Evolutionary conservation across 1,140 invertebrate genomes (phyloP).

Genomic region (Leptinotarsa undecemlineata): DNA sequence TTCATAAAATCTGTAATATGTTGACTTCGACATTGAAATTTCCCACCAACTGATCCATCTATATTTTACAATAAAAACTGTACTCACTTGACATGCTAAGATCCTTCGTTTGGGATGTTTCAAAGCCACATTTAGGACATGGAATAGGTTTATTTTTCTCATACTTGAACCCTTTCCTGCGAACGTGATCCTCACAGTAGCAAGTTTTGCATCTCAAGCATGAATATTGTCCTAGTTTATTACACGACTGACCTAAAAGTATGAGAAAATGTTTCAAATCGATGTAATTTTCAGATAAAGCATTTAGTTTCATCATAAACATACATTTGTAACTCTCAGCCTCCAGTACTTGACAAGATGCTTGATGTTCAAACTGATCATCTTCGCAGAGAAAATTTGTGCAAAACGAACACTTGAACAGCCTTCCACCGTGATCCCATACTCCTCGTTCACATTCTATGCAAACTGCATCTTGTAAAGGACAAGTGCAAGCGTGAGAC

Average conservation of each 20-base stretch:
- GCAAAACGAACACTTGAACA: conserved; percentile 93
- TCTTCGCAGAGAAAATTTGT: conserved; percentile 91
- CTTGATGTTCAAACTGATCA: conserved; percentile 98
- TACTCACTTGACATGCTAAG: conserved; percentile 93
- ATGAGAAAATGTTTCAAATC: too few relatives aligned
- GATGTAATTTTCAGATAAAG: too few relatives aligned
- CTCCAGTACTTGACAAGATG: conserved; percentile 93
- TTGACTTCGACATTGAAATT: too few relatives aligned
- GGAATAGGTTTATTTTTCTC: conserved; percentile 86
- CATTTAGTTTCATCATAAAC: not conserved
- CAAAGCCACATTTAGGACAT: conserved; percentile 92
- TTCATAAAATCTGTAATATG: too few relatives aligned
- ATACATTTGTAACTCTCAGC: conserved; percentile 82
- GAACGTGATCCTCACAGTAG: conserved; percentile 96
- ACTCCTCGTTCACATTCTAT: conserved; percentile 89
- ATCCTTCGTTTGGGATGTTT: conserved; percentile 90
- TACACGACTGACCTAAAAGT: conserved; percentile 82
- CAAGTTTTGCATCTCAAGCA: conserved; percentile 94
- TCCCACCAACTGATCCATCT: too few relatives aligned
- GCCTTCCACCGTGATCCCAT: conserved; percentile 92
- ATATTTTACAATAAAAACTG: conserved; percentile 1
- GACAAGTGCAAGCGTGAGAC: conserved; percentile 90
- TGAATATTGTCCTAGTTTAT: conserved; percentile 91
- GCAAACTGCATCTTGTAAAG: conserved; percentile 84
- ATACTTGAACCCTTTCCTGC: conserved; percentile 90